Base-by-base conservation (phyloP, 2,797 vertebrate species). In the Anguilla pacifica region DNA sequence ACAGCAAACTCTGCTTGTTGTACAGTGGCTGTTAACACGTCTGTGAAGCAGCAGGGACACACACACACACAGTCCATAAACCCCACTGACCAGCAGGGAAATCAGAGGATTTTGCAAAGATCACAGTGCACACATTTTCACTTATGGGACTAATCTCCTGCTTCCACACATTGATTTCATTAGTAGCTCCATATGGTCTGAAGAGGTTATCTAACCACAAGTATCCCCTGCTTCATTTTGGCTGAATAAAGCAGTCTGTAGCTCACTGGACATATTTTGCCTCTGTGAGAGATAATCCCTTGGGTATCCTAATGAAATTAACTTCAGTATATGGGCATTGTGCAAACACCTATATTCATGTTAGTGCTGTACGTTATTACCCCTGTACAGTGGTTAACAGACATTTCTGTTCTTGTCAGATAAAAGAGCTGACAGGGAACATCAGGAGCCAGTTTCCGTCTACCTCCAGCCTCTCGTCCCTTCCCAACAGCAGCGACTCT, bases 391-490 rank as follows among this genome's bases (percentile, higher is more conserved):
- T 15, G 1, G 13, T 25, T 82, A 82, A 82, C 43, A 10, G 25
- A 6, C 35, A 51, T 82, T 82, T 22, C 55, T 57, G 57, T 39
- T 53, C 74, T 35, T 10, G 77, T 9, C 91, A 99, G 98, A 99
- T 99, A 92, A 99, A 99, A 92, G 98, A 99, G 92, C 96, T 99
- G 89, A 99, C 98, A 0, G 98, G 98, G 86, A 99, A 98, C 93
- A 98, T 99, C 93, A 97, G 96, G 94, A 98, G 97, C 92, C 97
- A 97, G 92, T 96, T 96, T 88, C 95, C 96, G 0, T 99, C 98
- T 61, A 96, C 97, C 43, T 98, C 96, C 93, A 99, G 98, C 93
- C 94, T 98, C 84, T 98, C 98, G 0, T 98, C 98, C 0, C 97
- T 98, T 91, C 97, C 97, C 4, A 98, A 96, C 83, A 97, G 97